Evolutionary conservation across 2,888 invertebrate species (phyloP), one percentile per base, ranked within the genome.

Genomic region (Calameuta idolon): DNA sequence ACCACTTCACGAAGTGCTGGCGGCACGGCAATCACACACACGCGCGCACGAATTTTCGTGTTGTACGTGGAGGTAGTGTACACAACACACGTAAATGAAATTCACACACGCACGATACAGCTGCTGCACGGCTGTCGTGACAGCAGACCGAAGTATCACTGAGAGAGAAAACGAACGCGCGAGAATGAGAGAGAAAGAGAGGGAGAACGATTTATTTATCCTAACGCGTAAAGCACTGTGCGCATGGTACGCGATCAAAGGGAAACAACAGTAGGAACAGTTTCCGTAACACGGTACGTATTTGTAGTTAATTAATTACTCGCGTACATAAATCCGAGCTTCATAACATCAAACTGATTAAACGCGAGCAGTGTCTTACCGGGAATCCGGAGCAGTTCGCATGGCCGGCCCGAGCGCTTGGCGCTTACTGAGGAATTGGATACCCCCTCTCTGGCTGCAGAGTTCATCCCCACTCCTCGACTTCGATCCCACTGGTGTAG

Each of bases 171-270:
- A 23, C 74, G 9, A 69, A 35, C 12, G 35, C 35, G 11, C 34
- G 75, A 79, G 75, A 77, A 33, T 68, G 23, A 74, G 9, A 69
- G 75, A 40, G 71, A 78, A 68, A 76, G 74, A 77, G 69, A 74
- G 71, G 34, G 34, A 77, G 71, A 71, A 74, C 35, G 71, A 76
- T 34, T 76, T 23, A 55, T 23, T 55, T 55, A 55, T 55, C 55
- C 55, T 55, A 55, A 9, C 9, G 23, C 9, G 55, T 55, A 23
- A 55, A 55, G 55, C 9, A 55, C 55, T 23, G 55, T 9, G 15
- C 55, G 55, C 23, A 23, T 55, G 55, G 9, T 55, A 55, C 15
- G 55, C 23, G 55, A 55, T 55, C 55, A 23, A 55, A 55, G 55
- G 55, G 55, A 23, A 55, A 55, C 9, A 55, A 23, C 9, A 55